Conservation (phyloP, 2,797 vertebrate species). For the Limosa lapponica region DNA sequence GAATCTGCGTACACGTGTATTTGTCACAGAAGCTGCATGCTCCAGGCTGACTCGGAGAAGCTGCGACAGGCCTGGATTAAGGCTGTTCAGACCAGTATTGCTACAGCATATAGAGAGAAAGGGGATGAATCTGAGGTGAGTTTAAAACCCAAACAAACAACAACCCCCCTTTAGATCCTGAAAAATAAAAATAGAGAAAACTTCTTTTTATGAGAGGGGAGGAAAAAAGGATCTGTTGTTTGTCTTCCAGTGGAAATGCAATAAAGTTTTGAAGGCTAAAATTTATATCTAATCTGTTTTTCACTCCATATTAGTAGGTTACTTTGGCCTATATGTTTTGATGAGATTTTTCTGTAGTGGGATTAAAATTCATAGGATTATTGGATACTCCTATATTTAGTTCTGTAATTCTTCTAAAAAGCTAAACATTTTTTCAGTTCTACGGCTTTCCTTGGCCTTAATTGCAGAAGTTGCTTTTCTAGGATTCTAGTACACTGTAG, state of each 20-base stretch:
- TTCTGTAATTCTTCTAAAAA: not conserved
- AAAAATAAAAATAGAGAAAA: not conserved
- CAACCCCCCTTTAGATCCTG: not conserved
- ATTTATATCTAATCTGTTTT: not conserved
- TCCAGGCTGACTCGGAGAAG: slow-evolving; percentile 97
- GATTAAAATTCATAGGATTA: not conserved
- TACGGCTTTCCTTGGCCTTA: not conserved
- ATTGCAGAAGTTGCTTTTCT: not conserved
- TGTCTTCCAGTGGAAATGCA: not conserved
- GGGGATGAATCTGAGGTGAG: slow-evolving; percentile 91
- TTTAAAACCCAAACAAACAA: not conserved
- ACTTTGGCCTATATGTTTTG: not conserved
- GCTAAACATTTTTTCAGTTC: not conserved
- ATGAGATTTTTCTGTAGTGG: not conserved
- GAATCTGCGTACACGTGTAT: not conserved
- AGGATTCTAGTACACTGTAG: not conserved
- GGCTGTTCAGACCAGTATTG: slow-evolving; percentile 97
- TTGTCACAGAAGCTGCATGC: slow-evolving; percentile 92
- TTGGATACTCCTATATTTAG: not conserved
- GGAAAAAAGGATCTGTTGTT: not conserved
- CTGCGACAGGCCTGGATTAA: slow-evolving; percentile 97
- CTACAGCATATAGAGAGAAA: slow-evolving; percentile 95
- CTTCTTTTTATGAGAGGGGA: not conserved
- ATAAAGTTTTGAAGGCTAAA: not conserved
- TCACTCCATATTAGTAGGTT: not conserved